Conservation (phyloP, 2,797 vertebrate species). For the Chloroceryle inda region DNA sequence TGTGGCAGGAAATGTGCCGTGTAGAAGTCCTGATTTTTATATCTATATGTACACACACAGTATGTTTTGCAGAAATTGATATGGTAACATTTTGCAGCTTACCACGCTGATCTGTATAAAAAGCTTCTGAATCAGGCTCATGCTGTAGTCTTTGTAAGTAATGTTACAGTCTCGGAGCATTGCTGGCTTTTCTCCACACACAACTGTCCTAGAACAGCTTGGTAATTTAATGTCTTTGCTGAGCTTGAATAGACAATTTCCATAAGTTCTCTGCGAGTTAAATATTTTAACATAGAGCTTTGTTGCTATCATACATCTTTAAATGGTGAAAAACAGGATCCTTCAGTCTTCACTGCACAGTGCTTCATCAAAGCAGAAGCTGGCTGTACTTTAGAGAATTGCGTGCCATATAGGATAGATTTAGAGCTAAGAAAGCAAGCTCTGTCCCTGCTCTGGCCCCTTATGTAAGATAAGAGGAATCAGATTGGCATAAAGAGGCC, state of each 20-base stretch:
- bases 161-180: constrained; percentile 39
- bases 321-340: constrained; percentile 66
- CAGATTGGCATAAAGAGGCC: constrained; percentile 64
- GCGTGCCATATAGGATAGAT: constrained; percentile 51
- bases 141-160: constrained; percentile 54
- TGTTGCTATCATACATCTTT: constrained; percentile 71
- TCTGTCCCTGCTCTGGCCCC: constrained; percentile 40
- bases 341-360: constrained; percentile 44
- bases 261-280: constrained; percentile 67
- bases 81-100: constrained; percentile 65
- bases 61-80: constrained; percentile 55
- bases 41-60: constrained; percentile 56
- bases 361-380: constrained; percentile 57
- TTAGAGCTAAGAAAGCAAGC: constrained; percentile 15
- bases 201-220: constrained; percentile 73
- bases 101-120: constrained; percentile 46
- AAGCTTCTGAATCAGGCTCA: constrained; percentile 49
- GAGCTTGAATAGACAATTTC: constrained; percentile 77
- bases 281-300: constrained; percentile 74
- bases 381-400: constrained; percentile 61
- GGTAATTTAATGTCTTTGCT: constrained; percentile 64
- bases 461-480: constrained; percentile 56
- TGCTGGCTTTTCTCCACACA: constrained; percentile 62
- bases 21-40: constrained; percentile 56
- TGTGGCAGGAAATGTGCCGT: constrained; percentile 58